Percentiles rank a stretch among this genome's conserved stretches.
Conservation (phyloP, 1,140 invertebrate genomes). For the Cheumatopsyche charites region DNA sequence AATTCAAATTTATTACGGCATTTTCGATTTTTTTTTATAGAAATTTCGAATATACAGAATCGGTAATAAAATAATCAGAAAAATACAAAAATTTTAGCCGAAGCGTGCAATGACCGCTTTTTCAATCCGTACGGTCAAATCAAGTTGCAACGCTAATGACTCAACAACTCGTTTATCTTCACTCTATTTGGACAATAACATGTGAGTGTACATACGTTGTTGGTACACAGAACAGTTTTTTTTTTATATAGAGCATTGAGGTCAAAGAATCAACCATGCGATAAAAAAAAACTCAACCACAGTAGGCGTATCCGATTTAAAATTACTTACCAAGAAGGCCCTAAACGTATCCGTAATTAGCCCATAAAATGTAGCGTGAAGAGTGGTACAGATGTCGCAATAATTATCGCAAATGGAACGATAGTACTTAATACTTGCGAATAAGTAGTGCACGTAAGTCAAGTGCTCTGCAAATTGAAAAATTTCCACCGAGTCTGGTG, state of each 20-base stretch:
- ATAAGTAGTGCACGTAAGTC: too few species aligned
- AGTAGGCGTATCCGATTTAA: conserved; percentile 19
- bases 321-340: conserved; percentile 4
- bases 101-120: neutral
- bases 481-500: too few species aligned
- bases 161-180: conserved; percentile 32
- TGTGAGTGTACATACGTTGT: neutral
- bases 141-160: conserved; percentile 31
- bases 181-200: conserved; percentile 7
- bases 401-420: conserved; percentile 8
- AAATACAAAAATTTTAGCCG: too few species aligned
- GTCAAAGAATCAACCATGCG: conserved; percentile 14
- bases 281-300: neutral
- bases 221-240: neutral
- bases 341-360: conserved; percentile 14
- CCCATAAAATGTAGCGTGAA: neutral
- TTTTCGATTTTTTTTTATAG: too few species aligned
- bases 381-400: neutral
- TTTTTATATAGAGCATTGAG: neutral
- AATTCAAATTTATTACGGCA: too few species aligned
- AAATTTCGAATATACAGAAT: too few species aligned
- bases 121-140: conserved; percentile 9
- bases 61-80: too few species aligned
- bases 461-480: too few species aligned
- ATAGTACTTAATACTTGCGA: too few species aligned